Evolutionary conservation across 2,113 vertebrate genomes (phyloP).

Genomic region (Heteronetta atricapilla): DNA sequence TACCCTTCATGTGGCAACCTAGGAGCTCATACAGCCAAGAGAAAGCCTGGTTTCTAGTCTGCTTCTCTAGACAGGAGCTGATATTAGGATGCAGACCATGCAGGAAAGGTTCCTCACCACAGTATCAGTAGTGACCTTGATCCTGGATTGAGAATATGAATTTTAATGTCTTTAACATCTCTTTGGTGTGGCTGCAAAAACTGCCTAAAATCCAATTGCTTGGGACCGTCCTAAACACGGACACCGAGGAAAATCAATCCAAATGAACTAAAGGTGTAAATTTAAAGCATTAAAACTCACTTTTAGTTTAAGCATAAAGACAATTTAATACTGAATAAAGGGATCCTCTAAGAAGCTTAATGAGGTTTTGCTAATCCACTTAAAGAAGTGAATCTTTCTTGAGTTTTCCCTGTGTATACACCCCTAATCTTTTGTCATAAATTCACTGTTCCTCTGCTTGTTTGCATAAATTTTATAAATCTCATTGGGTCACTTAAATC

Average conservation of each 20-base stretch:
- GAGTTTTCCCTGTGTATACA: neutral
- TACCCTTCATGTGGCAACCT: neutral
- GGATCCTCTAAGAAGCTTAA: conserved; percentile 11
- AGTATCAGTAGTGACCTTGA: neutral
- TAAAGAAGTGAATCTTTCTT: neutral
- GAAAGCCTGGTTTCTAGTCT: neutral
- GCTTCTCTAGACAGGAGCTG: neutral
- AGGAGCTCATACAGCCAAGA: neutral
- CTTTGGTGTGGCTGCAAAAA: neutral
- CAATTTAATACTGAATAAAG: neutral
- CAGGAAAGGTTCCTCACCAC: neutral
- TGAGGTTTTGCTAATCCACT: conserved; percentile 45
- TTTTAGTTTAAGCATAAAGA: neutral
- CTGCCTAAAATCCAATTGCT: neutral
- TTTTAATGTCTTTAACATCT: neutral
- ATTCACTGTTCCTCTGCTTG: neutral
- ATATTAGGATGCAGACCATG: neutral
- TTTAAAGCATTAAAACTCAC: neutral
- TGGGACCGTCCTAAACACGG: neutral
- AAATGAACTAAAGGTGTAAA: neutral
- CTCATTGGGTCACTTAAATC: neutral
- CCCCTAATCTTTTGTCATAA: neutral
- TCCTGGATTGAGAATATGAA: neutral
- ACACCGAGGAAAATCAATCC: neutral
- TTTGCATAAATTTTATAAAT: neutral